Percentiles rank a stretch among this genome's conserved stretches.
phyloP scores from a whole-genome alignment of 2,113 vertebrate species.

The Phocoena sinus region DNA sequence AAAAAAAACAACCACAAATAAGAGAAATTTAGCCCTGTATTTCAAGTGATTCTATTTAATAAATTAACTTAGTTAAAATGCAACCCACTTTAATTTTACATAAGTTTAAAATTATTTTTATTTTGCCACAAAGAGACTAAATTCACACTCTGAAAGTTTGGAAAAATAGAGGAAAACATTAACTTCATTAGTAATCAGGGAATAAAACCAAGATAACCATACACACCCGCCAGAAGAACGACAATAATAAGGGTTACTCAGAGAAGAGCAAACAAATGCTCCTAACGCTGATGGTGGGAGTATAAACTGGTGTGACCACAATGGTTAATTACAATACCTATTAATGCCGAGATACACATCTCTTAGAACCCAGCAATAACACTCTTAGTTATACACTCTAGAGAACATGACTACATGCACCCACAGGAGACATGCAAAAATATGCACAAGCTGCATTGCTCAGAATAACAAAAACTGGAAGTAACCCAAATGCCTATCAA shows the following conservation, averaged over 20 bases:
- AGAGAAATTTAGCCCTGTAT: neutral
- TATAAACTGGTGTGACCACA: accelerated
- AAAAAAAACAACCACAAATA: neutral
- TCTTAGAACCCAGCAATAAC: neutral
- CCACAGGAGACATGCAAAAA: neutral
- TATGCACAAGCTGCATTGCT: neutral
- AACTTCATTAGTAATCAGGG: neutral
- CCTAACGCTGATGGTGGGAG: accelerated
- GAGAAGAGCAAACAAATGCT: neutral
- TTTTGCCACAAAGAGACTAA: neutral
- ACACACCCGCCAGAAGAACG: neutral
- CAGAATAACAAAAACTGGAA: neutral
- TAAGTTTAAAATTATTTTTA: neutral
- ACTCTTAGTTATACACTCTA: neutral
- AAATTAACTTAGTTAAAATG: neutral
- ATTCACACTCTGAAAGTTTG: neutral
- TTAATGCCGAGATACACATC: neutral
- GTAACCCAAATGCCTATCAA: neutral
- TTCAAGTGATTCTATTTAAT: neutral
- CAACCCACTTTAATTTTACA: neutral
- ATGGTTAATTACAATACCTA: neutral
- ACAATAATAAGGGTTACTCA: neutral
- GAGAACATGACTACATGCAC: neutral
- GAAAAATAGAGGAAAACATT: neutral
- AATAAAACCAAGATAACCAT: neutral